Evolutionary conservation across 2,113 vertebrate species (phyloP).

Genomic region (Lampris incognitus): DNA sequence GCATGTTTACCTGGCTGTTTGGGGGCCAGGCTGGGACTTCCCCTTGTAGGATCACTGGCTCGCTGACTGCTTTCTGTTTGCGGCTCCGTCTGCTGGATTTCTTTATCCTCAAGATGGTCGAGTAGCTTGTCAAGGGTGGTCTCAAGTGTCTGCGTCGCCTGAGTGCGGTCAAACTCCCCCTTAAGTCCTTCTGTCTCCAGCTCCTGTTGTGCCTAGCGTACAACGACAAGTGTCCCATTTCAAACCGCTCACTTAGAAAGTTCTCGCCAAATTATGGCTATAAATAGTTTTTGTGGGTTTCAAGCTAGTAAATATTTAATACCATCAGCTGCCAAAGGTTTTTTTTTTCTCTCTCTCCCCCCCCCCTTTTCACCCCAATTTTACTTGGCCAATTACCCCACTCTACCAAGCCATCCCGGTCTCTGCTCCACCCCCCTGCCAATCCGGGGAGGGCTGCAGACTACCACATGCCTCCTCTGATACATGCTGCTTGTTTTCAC

Average conservation of each 20-base stretch:
- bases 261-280: no score
- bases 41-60: conserved; percentile 63
- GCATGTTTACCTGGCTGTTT: conserved; percentile 81
- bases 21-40: conserved; percentile 60
- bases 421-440: no score
- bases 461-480: no score
- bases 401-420: no score
- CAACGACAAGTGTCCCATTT: background rate
- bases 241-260: no score
- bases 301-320: background rate
- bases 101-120: conserved; percentile 87
- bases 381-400: no score
- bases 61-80: conserved; percentile 49
- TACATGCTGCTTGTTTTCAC: no score
- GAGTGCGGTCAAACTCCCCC: conserved; percentile 91
- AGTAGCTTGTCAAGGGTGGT: conserved; percentile 92
- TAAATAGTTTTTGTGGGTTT: no score
- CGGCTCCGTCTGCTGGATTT: conserved; percentile 66
- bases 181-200: conserved; percentile 90
- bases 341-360: background rate
- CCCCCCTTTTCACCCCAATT: no score
- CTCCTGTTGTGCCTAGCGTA: conserved; percentile 85
- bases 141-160: conserved; percentile 89
- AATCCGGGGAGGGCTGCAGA: no score
- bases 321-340: no score